Evolutionary conservation across 2,888 invertebrate genomes (phyloP), one percentile per base, ranked within the genome.

Genomic region (Neria commutata): DNA sequence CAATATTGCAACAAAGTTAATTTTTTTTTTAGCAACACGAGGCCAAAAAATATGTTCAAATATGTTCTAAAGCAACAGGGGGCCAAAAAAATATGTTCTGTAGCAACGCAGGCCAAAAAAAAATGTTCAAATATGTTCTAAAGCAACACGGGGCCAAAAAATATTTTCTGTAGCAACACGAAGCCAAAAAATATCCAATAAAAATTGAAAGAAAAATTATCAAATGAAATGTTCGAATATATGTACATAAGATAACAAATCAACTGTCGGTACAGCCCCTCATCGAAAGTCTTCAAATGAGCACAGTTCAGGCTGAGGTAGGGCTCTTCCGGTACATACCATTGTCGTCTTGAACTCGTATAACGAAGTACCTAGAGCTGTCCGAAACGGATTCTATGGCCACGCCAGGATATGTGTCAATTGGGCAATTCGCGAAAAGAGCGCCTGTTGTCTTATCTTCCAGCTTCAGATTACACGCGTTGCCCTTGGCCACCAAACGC

Each of bases 291-390:
- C 77, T 91, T 90, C 47, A 99, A 84, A 80, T 99, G 99, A 2
- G 88, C 86, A 47, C 46, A 60, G 64, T 42, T 23, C 21, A 16
- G n/a, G n/a, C n/a, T 14, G 23, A 10, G 29, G 29, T 29, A 8
- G 29, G 11, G 29, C 29, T 29, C 11, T 45, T 1, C 34, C 10
- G n/a, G 8, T 21, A 24, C 37, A 70, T 84, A 89, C 95, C 96
- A 84, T 91, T 92, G 76, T 95, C 96, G 84, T 96, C 96, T 84
- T 94, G 93, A 75, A 99, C 93, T 76, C 93, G 87, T 49, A 98
- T 85, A 24, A 98, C 98, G 85, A 98, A 98, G 83, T 98, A 98
- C 72, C 98, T 88, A 55, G 97, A 98, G 58, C 98, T 99, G 83
- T 99, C 99, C 49, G 92, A 92, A 1, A 99, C 99, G 45, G 96